A percentile compares a stretch with the other conserved stretches of the same genome.
phyloP scores from a whole-genome alignment of 1,140 invertebrate species.

The Bombus terrestris region DNA sequence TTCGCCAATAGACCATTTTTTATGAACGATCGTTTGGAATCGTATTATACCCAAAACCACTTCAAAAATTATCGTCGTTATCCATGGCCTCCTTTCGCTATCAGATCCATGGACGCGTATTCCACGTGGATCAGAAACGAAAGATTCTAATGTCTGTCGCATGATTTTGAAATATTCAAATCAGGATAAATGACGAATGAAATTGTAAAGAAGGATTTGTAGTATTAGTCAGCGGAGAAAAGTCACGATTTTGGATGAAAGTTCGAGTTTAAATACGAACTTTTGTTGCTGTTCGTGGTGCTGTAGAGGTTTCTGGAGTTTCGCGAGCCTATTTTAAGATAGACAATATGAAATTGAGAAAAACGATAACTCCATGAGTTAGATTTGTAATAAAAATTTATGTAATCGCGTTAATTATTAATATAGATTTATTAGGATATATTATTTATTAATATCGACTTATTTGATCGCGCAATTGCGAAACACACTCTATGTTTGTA shows the following conservation, averaged over 20 bases:
- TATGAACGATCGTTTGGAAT: background rate
- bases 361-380: background rate
- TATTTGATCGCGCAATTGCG: background rate
- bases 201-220: background rate
- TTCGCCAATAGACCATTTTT: background rate
- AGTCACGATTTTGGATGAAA: background rate
- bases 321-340: background rate
- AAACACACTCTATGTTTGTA: background rate
- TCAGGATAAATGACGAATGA: background rate
- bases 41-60: background rate
- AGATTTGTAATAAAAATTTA: background rate
- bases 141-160: background rate
- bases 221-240: background rate
- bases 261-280: background rate
- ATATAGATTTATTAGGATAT: background rate
- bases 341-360: background rate
- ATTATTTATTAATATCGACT: background rate
- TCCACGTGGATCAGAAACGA: slow-evolving; percentile 55
- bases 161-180: background rate
- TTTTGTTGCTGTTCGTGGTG: slow-evolving; percentile 21
- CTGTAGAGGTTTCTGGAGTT: background rate
- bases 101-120: slow-evolving; percentile 37
- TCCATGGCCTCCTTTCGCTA: too few relatives aligned
- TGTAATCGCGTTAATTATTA: background rate
- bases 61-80: background rate